Percentiles rank a stretch among this genome's conserved stretches.
Evolutionary conservation across 2,113 vertebrate species (phyloP).

Genomic region (Mesoclemmys tuberculata): DNA sequence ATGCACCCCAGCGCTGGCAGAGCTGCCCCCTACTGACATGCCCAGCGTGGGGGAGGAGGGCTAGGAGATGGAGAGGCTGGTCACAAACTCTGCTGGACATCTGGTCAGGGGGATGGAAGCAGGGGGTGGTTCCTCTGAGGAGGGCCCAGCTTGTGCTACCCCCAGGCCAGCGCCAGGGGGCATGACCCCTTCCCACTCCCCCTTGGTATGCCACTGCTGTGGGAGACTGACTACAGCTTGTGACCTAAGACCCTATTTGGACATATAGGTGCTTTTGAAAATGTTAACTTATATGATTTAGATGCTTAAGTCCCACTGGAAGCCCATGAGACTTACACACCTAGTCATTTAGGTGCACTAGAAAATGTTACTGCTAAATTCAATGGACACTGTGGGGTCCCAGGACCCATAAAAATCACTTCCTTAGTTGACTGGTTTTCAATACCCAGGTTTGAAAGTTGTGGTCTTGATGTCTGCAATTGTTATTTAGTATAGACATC

Average conservation of each 20-base stretch:
- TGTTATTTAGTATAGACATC: not conserved
- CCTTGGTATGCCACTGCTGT: no score
- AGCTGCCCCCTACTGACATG: no score
- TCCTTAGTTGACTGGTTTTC: not conserved
- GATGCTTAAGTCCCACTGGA: not conserved
- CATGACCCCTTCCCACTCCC: no score
- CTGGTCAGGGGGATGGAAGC: no score
- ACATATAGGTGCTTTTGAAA: not conserved
- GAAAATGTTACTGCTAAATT: not conserved
- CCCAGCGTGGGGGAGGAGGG: no score
- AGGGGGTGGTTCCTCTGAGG: no score
- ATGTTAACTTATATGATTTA: not conserved
- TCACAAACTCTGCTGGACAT: no score
- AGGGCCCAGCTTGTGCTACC: no score
- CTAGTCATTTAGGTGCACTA: not conserved
- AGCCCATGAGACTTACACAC: not conserved
- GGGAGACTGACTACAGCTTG: no score
- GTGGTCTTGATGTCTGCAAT: not conserved
- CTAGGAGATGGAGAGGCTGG: no score
- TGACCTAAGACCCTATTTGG: fast-evolving
- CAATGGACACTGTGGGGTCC: fast-evolving
- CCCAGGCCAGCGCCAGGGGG: no score
- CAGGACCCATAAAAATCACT: not conserved
- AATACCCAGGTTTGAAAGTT: not conserved
- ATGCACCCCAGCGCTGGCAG: no score